These are phyloP conservation scores for Cecropterus lyciades DNA, from an alignment of 1,140 invertebrate species.

Conservation along the genomic window DNA sequence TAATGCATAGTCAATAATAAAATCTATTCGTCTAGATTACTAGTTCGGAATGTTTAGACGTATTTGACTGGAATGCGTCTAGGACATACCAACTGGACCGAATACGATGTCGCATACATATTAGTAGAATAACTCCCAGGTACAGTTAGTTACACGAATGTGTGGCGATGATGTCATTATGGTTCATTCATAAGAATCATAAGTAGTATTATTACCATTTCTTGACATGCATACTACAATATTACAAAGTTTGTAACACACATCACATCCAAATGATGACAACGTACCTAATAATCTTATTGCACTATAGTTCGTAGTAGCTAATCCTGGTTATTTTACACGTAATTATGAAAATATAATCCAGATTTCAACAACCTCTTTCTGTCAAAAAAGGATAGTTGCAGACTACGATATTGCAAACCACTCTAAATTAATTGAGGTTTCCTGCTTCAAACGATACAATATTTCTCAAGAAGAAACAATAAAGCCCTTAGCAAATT, in stretches of 20 bases:
- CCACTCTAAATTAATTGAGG: not conserved
- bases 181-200: constrained; percentile 18
- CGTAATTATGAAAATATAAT: too few species aligned
- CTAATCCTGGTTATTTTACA: too few species aligned
- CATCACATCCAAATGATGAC: too few species aligned
- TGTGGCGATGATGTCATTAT: constrained; percentile 19
- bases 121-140: constrained; percentile 8
- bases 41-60: not conserved
- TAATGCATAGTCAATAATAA: too few species aligned
- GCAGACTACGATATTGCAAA: too few species aligned
- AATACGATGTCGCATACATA: constrained; percentile 11
- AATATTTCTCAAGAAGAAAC: not conserved
- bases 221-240: not conserved
- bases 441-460: not conserved
- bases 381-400: too few species aligned
- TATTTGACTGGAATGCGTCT: constrained; percentile 6
- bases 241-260: not conserved
- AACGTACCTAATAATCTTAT: too few species aligned
- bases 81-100: constrained; percentile 7
- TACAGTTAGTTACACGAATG: constrained; percentile 15
- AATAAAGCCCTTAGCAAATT: constrained; percentile 6
- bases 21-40: not conserved
- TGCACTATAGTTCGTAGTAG: too few species aligned
- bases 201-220: constrained; percentile 3
- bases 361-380: too few species aligned